A percentile compares a stretch with the other conserved stretches of the same genome.
phyloP scores from a whole-genome alignment of 2,888 invertebrate species.

The Acleris literana region DNA sequence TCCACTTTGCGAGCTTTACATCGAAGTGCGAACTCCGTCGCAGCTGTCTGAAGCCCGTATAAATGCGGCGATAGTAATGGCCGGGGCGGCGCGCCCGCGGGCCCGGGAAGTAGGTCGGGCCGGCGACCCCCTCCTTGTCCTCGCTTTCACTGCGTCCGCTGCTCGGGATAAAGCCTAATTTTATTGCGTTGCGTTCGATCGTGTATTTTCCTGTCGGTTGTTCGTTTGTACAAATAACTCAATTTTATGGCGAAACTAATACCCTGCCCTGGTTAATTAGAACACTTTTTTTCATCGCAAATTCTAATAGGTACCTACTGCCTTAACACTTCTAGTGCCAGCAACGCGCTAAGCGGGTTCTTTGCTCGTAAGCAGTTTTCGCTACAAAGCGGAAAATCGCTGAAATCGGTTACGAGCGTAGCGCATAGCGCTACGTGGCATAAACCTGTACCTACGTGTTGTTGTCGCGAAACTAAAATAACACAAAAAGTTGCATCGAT shows the following conservation, averaged over 20 bases:
- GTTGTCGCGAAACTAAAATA: too few relatives aligned
- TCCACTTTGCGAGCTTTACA: slow-evolving; percentile 58
- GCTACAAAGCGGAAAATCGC: too few relatives aligned
- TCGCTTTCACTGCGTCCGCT: slow-evolving; percentile 68
- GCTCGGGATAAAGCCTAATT: slow-evolving; percentile 75
- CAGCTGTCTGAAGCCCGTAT: slow-evolving; percentile 52
- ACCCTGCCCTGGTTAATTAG: slow-evolving; percentile 2
- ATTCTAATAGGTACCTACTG: too few relatives aligned
- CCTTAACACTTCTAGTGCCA: too few relatives aligned
- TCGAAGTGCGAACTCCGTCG: slow-evolving; percentile 60
- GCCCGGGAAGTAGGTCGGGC: slow-evolving; percentile 72
- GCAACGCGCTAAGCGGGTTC: too few relatives aligned
- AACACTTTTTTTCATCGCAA: not conserved
- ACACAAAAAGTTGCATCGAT: not conserved
- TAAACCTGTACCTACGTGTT: too few relatives aligned
- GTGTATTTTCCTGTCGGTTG: slow-evolving; percentile 59
- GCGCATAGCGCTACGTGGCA: too few relatives aligned
- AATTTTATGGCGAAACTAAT: slow-evolving; percentile 34
- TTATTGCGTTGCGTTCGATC: slow-evolving; percentile 74
- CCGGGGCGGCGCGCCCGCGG: slow-evolving; percentile 46
- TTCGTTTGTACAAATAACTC: slow-evolving; percentile 44
- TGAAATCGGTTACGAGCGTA: too few relatives aligned
- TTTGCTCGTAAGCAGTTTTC: too few relatives aligned
- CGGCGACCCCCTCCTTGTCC: slow-evolving; percentile 55
- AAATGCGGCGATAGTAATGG: slow-evolving; percentile 54